Conservation (phyloP, 2,797 vertebrate genomes). For the Labeo calbasu region DNA sequence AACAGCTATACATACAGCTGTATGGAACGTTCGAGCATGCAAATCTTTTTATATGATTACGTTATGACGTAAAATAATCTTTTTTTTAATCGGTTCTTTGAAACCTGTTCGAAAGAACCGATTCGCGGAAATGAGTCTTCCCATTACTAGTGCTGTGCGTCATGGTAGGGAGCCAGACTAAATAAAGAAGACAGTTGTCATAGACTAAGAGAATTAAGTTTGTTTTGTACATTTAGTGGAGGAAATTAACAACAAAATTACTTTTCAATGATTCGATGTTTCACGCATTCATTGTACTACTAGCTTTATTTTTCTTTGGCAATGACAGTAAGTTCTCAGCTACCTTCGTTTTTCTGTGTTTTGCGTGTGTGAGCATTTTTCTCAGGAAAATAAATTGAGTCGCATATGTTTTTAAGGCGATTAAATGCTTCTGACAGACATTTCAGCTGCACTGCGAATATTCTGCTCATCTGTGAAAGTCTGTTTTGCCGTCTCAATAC, state of each 20-base stretch:
- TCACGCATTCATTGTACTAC: background rate
- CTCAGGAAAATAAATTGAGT: background rate
- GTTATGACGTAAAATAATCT: background rate
- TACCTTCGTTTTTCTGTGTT: background rate
- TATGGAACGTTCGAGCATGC: background rate
- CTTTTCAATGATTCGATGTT: background rate
- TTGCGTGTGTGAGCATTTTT: background rate
- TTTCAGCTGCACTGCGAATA: slow-evolving; percentile 24
- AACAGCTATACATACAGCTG: background rate
- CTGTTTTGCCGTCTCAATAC: background rate
- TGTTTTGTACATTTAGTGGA: background rate
- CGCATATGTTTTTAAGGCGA: slow-evolving; percentile 30
- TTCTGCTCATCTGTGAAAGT: background rate
- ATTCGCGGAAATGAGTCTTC: background rate
- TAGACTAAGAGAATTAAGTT: background rate
- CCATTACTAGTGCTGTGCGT: background rate
- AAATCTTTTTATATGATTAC: background rate
- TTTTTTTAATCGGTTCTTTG: background rate
- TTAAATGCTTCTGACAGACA: slow-evolving; percentile 18
- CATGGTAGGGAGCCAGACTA: background rate
- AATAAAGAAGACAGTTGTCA: background rate
- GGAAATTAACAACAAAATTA: background rate
- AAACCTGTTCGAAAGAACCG: background rate
- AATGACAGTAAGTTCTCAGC: background rate
- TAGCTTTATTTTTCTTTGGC: too few species aligned